Conservation (phyloP, 2,797 vertebrate genomes). For the Toxotes lorentzi region DNA sequence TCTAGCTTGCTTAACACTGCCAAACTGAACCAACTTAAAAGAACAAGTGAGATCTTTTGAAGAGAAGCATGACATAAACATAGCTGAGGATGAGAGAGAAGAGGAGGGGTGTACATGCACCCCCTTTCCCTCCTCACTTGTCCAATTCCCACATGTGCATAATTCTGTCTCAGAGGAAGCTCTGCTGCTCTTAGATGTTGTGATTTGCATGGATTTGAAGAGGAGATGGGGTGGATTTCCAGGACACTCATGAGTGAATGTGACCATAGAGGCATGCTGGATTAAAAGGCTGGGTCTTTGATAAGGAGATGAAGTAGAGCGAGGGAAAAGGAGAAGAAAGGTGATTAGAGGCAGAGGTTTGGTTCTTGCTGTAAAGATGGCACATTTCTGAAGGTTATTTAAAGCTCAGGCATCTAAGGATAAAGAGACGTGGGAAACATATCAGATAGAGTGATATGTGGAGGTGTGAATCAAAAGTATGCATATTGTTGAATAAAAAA, state of each 20-base stretch:
- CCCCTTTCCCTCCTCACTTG: slow-evolving; percentile 15
- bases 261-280: slow-evolving; percentile 79
- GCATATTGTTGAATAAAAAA: slow-evolving; percentile 1
- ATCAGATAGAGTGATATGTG: slow-evolving; percentile 19
- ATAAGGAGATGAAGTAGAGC: slow-evolving; percentile 73
- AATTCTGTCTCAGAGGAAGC: slow-evolving; percentile 78
- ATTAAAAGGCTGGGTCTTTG: slow-evolving; percentile 74
- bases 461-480: slow-evolving; percentile 11
- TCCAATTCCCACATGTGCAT: slow-evolving; percentile 74
- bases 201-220: slow-evolving; percentile 85
- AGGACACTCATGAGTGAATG: slow-evolving; percentile 83
- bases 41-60: slow-evolving; percentile 63
- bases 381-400: slow-evolving; percentile 54
- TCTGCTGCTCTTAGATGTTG: slow-evolving; percentile 79
- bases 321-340: slow-evolving; percentile 53
- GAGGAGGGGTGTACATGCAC: slow-evolving; percentile 30
- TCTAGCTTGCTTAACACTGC: slow-evolving; percentile 48
- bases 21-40: slow-evolving; percentile 70
- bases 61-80: slow-evolving; percentile 75
- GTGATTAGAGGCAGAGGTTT: slow-evolving; percentile 66
- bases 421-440: slow-evolving; percentile 22
- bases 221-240: slow-evolving; percentile 78
- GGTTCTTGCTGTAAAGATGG: slow-evolving; percentile 45
- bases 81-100: slow-evolving; percentile 60
- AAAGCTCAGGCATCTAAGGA: slow-evolving; percentile 30